phyloP scores from a whole-genome alignment of 2,888 invertebrate genomes.

The Xanthia togata region DNA sequence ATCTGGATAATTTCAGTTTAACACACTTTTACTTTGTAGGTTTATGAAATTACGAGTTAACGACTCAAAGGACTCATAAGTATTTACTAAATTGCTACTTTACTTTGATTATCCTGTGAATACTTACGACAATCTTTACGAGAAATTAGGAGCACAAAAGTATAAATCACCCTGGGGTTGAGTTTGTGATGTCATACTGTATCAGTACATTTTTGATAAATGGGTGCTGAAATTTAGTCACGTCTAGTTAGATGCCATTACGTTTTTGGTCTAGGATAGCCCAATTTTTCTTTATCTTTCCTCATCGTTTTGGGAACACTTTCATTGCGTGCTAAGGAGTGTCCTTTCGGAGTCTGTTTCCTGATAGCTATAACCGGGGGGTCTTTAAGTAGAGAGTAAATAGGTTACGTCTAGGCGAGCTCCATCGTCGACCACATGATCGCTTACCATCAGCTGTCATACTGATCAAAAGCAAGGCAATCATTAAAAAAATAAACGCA shows the following conservation, averaged over 20 bases:
- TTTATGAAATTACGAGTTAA: background rate
- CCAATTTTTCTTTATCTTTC: background rate
- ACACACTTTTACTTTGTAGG: slow-evolving; percentile 14
- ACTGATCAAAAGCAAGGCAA: too few species aligned
- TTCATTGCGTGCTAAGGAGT: background rate
- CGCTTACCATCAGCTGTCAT: too few species aligned
- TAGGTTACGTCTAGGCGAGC: too few species aligned
- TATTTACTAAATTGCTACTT: background rate
- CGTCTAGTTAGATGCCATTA: background rate
- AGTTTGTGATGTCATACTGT: background rate
- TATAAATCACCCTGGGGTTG: background rate
- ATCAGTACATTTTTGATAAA: background rate
- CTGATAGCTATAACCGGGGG: too few species aligned
- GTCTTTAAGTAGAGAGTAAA: too few species aligned
- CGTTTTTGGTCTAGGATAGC: background rate
- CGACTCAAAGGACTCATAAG: background rate
- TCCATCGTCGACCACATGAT: too few species aligned
- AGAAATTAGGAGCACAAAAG: background rate
- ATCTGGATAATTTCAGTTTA: slow-evolving; percentile 6
- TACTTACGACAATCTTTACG: background rate
- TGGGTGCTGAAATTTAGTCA: background rate
- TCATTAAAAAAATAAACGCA: too few species aligned
- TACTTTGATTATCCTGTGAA: slow-evolving; percentile 6
- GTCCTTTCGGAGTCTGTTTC: background rate
- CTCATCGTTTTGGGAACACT: background rate